Conservation (phyloP, 2,888 invertebrate species). For the Drosophila algonquin region DNA sequence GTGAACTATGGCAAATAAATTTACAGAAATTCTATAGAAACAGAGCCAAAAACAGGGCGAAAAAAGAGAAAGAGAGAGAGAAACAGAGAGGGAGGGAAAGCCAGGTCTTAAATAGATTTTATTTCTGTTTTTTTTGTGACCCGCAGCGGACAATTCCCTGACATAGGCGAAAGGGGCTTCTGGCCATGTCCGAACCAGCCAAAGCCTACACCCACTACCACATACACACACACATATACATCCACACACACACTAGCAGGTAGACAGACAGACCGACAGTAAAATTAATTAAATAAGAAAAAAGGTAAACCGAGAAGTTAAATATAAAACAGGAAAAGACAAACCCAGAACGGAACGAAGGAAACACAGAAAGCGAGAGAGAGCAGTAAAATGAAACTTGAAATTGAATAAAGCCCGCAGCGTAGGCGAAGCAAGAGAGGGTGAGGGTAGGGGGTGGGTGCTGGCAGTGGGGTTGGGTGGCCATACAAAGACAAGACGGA, state of each 20-base stretch:
- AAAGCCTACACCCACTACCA: background rate
- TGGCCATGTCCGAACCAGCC: slow-evolving; percentile 34
- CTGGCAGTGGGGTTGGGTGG: background rate
- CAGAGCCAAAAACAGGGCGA: background rate
- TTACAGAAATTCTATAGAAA: background rate
- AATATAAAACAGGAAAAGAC: slow-evolving; percentile 76
- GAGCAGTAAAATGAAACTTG: slow-evolving; percentile 69
- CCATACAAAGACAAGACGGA: slow-evolving; percentile 3
- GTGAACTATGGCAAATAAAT: slow-evolving; percentile 18
- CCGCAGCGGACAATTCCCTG: slow-evolving; percentile 62
- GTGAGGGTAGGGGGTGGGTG: background rate
- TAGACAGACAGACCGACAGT: slow-evolving; percentile 21
- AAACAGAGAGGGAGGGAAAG: slow-evolving; percentile 6
- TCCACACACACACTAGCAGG: background rate
- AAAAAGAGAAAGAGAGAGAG: background rate
- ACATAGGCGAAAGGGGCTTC: slow-evolving; percentile 56
- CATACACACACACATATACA: slow-evolving; percentile 14
- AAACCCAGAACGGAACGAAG: slow-evolving; percentile 60
- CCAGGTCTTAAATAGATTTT: slow-evolving; percentile 55
- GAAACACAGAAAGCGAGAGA: slow-evolving; percentile 1
- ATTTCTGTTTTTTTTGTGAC: slow-evolving; percentile 33
- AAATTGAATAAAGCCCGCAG: slow-evolving; percentile 74
- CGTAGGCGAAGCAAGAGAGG: slow-evolving; percentile 10
- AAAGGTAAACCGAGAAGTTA: slow-evolving; percentile 79
- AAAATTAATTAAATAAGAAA: slow-evolving; percentile 79